phyloP scores from a whole-genome alignment of 2,888 invertebrate genomes.

The Synanthedon andrenaeformis region DNA sequence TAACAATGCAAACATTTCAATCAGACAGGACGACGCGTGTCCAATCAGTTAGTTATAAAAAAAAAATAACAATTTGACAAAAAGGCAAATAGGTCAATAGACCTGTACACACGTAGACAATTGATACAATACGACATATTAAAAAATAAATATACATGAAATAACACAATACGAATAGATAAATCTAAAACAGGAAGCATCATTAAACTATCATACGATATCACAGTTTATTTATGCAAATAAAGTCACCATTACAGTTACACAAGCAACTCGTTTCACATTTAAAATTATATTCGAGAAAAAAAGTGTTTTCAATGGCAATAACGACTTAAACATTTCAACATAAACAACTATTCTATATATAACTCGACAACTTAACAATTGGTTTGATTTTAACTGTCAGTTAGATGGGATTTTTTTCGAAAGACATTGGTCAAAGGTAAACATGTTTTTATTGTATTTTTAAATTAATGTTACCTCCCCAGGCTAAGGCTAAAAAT shows the following conservation, averaged over 20 bases:
- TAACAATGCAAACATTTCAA: too few relatives aligned
- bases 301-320: constrained; percentile 32
- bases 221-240: constrained; percentile 71
- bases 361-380: background rate
- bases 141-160: background rate
- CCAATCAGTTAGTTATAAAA: too few relatives aligned
- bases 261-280: background rate
- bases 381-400: too few relatives aligned
- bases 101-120: background rate
- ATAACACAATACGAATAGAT: constrained; percentile 1
- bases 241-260: constrained; percentile 23
- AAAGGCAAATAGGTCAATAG: too few relatives aligned
- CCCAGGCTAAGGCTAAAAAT: too few relatives aligned
- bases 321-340: constrained; percentile 16
- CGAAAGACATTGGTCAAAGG: too few relatives aligned
- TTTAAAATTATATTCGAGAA: constrained; percentile 2
- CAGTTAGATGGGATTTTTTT: too few relatives aligned
- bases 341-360: constrained; percentile 17
- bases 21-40: too few relatives aligned
- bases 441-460: too few relatives aligned
- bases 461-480: too few relatives aligned
- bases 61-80: too few relatives aligned
- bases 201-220: constrained; percentile 64
- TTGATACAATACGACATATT: background rate
- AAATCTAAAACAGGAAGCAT: constrained; percentile 46